These are phyloP conservation scores for Athripsodes cinereus DNA, from an alignment of 2,888 invertebrate genomes.

Conservation along the genomic window DNA sequence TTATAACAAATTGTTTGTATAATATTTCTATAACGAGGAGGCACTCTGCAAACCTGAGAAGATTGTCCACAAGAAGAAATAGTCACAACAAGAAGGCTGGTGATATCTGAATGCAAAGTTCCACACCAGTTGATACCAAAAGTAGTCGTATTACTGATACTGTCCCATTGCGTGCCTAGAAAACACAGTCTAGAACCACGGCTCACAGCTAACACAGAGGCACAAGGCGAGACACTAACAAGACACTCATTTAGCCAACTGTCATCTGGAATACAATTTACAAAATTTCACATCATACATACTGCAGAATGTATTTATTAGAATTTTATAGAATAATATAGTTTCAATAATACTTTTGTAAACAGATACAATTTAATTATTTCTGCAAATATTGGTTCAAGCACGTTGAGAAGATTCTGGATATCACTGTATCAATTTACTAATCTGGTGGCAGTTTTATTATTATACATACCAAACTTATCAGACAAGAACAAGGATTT, in stretches of 20 bases:
- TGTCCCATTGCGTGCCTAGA: conserved; percentile 46
- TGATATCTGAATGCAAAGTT: conserved; percentile 40
- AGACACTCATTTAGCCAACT: conserved; percentile 45
- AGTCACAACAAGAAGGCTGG: conserved; percentile 34
- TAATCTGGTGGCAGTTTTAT: no score
- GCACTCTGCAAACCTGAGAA: conserved; percentile 40
- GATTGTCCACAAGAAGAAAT: conserved; percentile 39
- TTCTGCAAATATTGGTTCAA: no score
- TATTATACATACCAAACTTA: conserved; percentile 37
- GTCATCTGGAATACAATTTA: conserved; percentile 35
- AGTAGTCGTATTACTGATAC: conserved; percentile 40
- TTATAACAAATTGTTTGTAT: no score
- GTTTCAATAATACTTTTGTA: no score
- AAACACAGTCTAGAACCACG: conserved; percentile 41
- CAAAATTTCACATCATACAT: not conserved
- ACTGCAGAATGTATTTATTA: no score
- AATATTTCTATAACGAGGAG: no score
- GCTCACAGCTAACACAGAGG: conserved; percentile 41
- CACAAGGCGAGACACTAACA: conserved; percentile 44
- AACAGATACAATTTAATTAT: no score
- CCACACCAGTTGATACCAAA: conserved; percentile 48
- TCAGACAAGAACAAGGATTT: conserved; percentile 53
- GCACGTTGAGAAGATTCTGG: no score
- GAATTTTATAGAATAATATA: no score
- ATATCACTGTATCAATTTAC: no score